Conservation (phyloP, 2,888 invertebrate genomes). For the Eristalis arbustorum region DNA sequence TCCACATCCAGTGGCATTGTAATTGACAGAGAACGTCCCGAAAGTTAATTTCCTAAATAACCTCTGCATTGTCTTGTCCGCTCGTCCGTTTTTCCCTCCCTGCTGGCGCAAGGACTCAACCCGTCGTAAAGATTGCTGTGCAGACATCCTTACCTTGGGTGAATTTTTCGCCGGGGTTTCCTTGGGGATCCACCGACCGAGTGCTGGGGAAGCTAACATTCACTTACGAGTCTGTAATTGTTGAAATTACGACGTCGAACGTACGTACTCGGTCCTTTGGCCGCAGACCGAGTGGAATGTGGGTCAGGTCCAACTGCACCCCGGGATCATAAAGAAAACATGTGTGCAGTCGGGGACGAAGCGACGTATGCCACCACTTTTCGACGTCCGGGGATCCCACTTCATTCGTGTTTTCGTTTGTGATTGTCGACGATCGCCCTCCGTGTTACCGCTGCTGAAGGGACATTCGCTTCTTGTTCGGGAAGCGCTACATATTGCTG, state of each 20-base stretch:
- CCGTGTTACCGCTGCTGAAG: slow-evolving; percentile 10
- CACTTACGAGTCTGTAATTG: slow-evolving; percentile 60
- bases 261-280: slow-evolving; percentile 33
- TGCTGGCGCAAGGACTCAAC: background rate
- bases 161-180: slow-evolving; percentile 28
- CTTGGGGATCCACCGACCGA: slow-evolving; percentile 36
- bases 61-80: slow-evolving; percentile 40
- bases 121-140: slow-evolving; percentile 44
- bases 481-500: slow-evolving; percentile 17
- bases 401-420: slow-evolving; percentile 28
- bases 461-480: slow-evolving; percentile 24
- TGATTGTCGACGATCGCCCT: background rate
- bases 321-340: slow-evolving; percentile 22
- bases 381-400: slow-evolving; percentile 8
- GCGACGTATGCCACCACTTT: background rate
- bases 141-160: slow-evolving; percentile 3
- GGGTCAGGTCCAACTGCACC: slow-evolving; percentile 10
- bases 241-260: slow-evolving; percentile 41
- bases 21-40: slow-evolving; percentile 42
- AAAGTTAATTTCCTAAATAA: slow-evolving; percentile 62
- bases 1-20: slow-evolving; percentile 22
- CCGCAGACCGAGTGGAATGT: slow-evolving; percentile 15
- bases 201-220: slow-evolving; percentile 42
- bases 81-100: background rate
- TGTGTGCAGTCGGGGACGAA: slow-evolving; percentile 6